Evolutionary conservation across 2,888 invertebrate species (phyloP).

Genomic region (Invenusta paracnida): DNA sequence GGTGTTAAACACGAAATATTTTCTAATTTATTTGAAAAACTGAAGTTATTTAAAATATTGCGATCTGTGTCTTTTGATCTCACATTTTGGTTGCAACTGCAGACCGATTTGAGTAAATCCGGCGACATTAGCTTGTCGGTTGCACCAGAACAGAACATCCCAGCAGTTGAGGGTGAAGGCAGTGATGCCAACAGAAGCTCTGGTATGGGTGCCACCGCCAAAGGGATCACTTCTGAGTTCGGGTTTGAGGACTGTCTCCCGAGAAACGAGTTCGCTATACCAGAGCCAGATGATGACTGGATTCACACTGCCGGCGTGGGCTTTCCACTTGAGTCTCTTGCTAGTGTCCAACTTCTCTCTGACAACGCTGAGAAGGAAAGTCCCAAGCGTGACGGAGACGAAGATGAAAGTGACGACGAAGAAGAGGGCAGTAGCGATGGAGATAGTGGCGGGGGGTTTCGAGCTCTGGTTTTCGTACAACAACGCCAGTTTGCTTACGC

Average conservation of each 20-base stretch:
- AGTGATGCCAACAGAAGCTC: neutral
- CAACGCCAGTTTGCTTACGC: conserved; percentile 28
- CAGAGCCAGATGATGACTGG: neutral
- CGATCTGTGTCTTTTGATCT: no score
- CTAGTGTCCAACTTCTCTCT: neutral
- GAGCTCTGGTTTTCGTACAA: conserved; percentile 28
- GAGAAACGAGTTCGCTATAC: neutral
- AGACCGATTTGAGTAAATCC: no score
- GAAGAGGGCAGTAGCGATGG: neutral
- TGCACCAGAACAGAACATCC: no score
- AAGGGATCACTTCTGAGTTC: no score
- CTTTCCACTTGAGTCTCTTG: neutral
- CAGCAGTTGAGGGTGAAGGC: no score
- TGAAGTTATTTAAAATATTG: no score
- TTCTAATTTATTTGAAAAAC: no score
- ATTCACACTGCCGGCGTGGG: neutral
- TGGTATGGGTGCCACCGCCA: neutral
- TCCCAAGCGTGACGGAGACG: no score
- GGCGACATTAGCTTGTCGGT: no score
- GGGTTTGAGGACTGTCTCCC: no score
- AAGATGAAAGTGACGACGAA: neutral
- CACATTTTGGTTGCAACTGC: no score
- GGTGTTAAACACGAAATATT: no score
- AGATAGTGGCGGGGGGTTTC: neutral
- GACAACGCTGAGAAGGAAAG: neutral